These are phyloP conservation scores for Sebastolobus alascanus DNA, from an alignment of 2,797 vertebrate genomes.

Conservation along the genomic window DNA sequence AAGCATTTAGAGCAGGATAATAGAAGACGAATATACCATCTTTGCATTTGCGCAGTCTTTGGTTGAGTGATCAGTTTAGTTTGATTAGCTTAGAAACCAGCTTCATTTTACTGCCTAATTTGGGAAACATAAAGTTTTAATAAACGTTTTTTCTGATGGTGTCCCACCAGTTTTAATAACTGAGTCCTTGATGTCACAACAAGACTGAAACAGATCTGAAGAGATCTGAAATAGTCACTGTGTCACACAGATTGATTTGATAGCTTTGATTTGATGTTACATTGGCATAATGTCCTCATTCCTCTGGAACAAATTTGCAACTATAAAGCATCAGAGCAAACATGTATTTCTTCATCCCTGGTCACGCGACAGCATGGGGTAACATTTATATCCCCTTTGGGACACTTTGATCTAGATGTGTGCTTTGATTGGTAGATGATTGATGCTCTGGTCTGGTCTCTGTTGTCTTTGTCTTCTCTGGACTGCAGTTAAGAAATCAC, in stretches of 20 bases:
- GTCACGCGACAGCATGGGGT: not conserved
- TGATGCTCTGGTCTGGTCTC: slow-evolving; percentile 23
- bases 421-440: slow-evolving; percentile 34
- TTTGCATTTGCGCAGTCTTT: slow-evolving; percentile 16
- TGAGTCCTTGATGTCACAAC: slow-evolving; percentile 10
- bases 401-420: slow-evolving; percentile 17
- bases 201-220: not conserved
- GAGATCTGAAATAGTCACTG: slow-evolving; percentile 6
- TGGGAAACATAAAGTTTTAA: not conserved
- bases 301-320: not conserved
- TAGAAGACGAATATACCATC: slow-evolving; percentile 9
- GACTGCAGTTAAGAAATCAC: slow-evolving; percentile 51
- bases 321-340: not conserved
- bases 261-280: not conserved
- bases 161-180: not conserved
- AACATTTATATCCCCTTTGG: slow-evolving; percentile 1
- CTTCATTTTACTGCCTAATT: slow-evolving; percentile 1
- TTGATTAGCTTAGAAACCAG: slow-evolving; percentile 8
- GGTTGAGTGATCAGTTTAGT: slow-evolving; percentile 16
- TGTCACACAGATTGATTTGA: slow-evolving; percentile 6
- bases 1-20: slow-evolving; percentile 11
- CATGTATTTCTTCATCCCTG: not conserved
- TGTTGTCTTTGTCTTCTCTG: slow-evolving; percentile 28
- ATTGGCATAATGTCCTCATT: not conserved
- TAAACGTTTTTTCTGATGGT: not conserved